Base-by-base conservation (phyloP, 1,140 invertebrate genomes). In the Pseudomyrmex sp. region DNA sequence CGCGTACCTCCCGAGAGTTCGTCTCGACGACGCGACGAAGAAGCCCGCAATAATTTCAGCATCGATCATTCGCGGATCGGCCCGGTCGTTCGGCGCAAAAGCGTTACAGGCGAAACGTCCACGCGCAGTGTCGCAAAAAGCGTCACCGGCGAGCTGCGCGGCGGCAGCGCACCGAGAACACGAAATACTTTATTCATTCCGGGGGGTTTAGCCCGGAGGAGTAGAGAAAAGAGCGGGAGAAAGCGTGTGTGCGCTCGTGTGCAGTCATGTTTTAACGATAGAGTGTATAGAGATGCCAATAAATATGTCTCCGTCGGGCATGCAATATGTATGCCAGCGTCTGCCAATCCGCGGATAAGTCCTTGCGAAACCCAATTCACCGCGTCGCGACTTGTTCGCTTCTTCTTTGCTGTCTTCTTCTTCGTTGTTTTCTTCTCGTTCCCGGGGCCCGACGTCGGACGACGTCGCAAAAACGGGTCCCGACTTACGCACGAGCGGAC, bases 281-380 rank as follows among this genome's bases (percentile, higher is more conserved):
- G 61, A 76, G 85, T 82, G 89, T 91, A 91, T 88, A 92, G 90
- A 91, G 90, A 92, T 90, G 90, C 92, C 93, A 93, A 94, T 93
- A 93, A 93, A 94, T 94, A 93, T 93, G 91, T 93, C 92, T 84
- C 61, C 66, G 88, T 35, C 89, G 88, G 44, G 83, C 91, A 93
- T 94, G 92, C 91, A 94, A 93, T 94, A 94, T 93, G 93, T 92
- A 93, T 94, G 92, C 75, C 91, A 89, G 86, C 82, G 88, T 85
- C 86, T 84, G 89, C 86, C 88, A 90, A 90, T 90, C 89, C 91
- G 90, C 87, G 88, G 89, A 90, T 91, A 90, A 85, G 83, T 73
- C 80, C 62, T 35, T 56, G 82, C 62, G 76, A 82, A 35, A 82
- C 77, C 91, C 82, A 73, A 83, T 86, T 88, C 77, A 68, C 77